Base-by-base conservation (phyloP, 1,140 invertebrate species). In the Mylabris phalerata region DNA sequence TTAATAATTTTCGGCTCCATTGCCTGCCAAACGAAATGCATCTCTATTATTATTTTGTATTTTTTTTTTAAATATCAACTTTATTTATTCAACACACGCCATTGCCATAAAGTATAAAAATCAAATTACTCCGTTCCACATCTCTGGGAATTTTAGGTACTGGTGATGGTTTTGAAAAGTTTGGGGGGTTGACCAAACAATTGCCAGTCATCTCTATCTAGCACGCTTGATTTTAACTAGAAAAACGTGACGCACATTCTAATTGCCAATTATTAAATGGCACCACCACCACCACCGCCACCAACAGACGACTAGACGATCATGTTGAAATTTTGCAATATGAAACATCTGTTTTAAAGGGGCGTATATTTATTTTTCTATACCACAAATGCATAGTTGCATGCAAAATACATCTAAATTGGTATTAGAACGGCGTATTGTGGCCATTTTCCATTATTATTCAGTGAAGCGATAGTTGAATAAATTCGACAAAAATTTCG, bases 1-100 rank as follows among this genome's bases (percentile, higher is more conserved):
- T 75, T 75, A 46, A 75, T 71, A 27, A 66, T 57, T 60, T 75
- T 75, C 43, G 69, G 68, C 59, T 75, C 73, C 66, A 75, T 72
- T 44, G 60, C 71, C 70, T 73, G 60, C 25, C 67, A 69, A 61
- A 63, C 40, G 52, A 50, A 27, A 39, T 13, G 40, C 4, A 38
- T 38, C 1, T 26, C 9, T 41, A 50, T 5, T n/a, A 50, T 55
- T 10, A 40, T 7, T 40, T 40, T 40, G 39, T 2, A 40, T 7
- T 46, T 47, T 47, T n/a, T 10, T 32, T n/a, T 32, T 40, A 39
- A 50, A 40, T 39, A 32, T 32, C 7, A 7, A 4, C 55, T 58
- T 27, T 68, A 62, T 50, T 61, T 69, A 69, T 69, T 69, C 67
- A 61, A 64, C 64, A 66, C 65, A 67, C 64, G 64, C 47, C 64